Evolutionary conservation across 2,888 invertebrate genomes (phyloP).

Genomic region (Graphium colonna): DNA sequence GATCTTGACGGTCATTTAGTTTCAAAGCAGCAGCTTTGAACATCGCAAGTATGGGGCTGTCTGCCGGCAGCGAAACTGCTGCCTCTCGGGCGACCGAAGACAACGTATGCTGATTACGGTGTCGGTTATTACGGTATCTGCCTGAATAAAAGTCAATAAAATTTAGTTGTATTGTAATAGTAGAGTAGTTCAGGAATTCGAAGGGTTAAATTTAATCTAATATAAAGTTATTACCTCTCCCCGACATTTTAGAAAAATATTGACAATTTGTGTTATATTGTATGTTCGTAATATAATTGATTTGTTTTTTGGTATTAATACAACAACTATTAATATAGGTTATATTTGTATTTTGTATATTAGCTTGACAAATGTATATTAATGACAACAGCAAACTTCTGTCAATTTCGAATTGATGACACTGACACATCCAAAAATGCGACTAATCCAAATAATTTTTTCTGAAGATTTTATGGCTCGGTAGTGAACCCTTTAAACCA

Average conservation of each 20-base stretch:
- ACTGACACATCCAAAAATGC: no score
- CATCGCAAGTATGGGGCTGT: conserved; percentile 78
- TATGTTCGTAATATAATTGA: not conserved
- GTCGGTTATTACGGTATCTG: conserved; percentile 41
- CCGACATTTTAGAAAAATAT: conserved; percentile 40
- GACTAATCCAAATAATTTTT: no score
- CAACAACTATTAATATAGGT: no score
- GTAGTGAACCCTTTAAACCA: no score
- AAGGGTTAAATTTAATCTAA: no score
- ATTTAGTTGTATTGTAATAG: no score
- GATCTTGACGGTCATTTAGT: conserved; percentile 89
- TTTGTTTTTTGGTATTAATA: not conserved
- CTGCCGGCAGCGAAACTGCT: conserved; percentile 47
- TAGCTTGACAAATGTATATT: no score
- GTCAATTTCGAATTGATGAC: no score
- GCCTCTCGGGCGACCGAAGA: conserved; percentile 55
- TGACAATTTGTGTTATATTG: not conserved
- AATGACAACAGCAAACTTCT: no score
- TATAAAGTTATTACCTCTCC: conserved; percentile 44
- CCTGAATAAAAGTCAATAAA: conserved; percentile 36
- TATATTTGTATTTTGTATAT: no score
- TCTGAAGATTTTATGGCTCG: no score
- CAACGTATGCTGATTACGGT: conserved; percentile 47
- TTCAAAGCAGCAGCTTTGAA: conserved; percentile 83
- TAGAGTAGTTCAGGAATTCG: no score